A percentile compares a stretch with the other conserved stretches of the same genome.
Evolutionary conservation across 2,888 invertebrate genomes (phyloP).

Genomic region (Pristionchus maxplancki): DNA sequence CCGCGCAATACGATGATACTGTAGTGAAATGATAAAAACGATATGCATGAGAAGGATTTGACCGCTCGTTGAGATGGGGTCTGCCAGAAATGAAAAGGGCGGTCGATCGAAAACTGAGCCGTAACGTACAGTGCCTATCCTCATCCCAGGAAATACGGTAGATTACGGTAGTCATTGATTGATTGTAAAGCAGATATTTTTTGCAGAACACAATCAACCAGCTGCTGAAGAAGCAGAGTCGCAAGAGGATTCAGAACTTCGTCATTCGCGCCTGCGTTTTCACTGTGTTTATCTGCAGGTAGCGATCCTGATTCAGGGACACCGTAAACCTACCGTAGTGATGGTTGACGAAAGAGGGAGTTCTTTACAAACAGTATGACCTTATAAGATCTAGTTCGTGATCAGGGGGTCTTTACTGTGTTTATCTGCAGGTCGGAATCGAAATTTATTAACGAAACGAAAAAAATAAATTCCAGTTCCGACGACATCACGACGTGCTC

Average conservation of each 20-base stretch:
- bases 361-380: no score
- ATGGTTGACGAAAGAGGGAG: no score
- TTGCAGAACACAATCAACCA: constrained; percentile 8
- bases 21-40: no score
- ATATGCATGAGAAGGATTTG: no score
- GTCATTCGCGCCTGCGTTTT: background rate
- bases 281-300: constrained; percentile 30
- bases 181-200: background rate
- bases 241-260: background rate
- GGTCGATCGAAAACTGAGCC: background rate
- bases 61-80: no score
- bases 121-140: no score
- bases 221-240: background rate
- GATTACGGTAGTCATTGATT: background rate
- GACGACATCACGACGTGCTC: constrained; percentile 41
- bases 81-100: no score
- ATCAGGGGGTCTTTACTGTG: background rate
- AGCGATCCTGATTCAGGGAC: no score
- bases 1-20: no score
- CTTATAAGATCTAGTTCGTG: no score
- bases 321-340: no score
- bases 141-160: no score
- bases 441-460: background rate
- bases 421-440: background rate
- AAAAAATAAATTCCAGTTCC: background rate